Conservation (phyloP, 2,797 vertebrate species). For the Cirrhinus mrigala region DNA sequence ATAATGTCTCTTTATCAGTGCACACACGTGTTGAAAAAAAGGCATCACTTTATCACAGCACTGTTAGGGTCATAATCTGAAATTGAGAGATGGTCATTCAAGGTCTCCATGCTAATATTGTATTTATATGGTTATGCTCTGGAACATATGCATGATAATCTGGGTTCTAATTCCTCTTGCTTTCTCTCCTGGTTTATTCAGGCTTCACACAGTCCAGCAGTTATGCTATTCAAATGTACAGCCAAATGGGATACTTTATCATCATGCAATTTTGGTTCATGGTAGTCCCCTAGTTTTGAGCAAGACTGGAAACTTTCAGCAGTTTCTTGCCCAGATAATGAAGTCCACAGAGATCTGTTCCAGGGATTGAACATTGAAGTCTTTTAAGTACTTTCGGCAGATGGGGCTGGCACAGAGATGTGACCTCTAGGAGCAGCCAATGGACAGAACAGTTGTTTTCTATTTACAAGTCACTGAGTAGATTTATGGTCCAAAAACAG, state of each 20-base stretch:
- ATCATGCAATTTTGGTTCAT: slow-evolving; percentile 2
- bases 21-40: background rate
- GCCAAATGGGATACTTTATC: slow-evolving; percentile 21
- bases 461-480: slow-evolving; percentile 54
- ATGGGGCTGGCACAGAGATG: slow-evolving; percentile 23
- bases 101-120: background rate
- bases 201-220: slow-evolving; percentile 19
- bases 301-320: slow-evolving; percentile 57
- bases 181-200: background rate
- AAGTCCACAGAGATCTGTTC: slow-evolving; percentile 34
- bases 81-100: no score
- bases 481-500: slow-evolving; percentile 15
- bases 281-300: slow-evolving; percentile 3
- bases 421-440: slow-evolving; percentile 46
- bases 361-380: slow-evolving; percentile 19
- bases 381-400: slow-evolving; percentile 50
- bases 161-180: background rate
- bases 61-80: background rate
- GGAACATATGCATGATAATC: background rate
- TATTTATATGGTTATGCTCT: background rate
- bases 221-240: background rate
- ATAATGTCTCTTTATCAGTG: background rate
- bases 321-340: slow-evolving; percentile 55
- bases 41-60: background rate
- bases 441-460: slow-evolving; percentile 47